These are phyloP conservation scores for Biston stratarius DNA, from an alignment of 2,888 invertebrate genomes.

Conservation along the genomic window DNA sequence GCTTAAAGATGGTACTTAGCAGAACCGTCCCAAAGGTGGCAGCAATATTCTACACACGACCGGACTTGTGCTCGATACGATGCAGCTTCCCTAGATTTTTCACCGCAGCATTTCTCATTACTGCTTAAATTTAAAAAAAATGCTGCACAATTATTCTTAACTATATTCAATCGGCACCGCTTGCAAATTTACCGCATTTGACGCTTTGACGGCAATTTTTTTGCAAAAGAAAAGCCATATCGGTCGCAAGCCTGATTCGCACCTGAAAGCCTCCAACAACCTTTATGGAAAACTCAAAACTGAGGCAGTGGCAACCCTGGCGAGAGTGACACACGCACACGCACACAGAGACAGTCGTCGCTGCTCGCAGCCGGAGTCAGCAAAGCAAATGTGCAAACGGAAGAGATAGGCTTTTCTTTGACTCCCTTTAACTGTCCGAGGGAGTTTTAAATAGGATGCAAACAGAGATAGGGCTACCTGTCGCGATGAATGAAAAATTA, in stretches of 20 bases:
- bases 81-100: no score
- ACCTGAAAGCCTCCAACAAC: constrained; percentile 42
- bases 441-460: constrained; percentile 83
- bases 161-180: constrained; percentile 14
- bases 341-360: constrained; percentile 26
- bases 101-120: no score
- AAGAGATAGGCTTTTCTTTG: constrained; percentile 82
- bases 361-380: constrained; percentile 56
- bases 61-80: no score
- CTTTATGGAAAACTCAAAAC: constrained; percentile 46
- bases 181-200: constrained; percentile 17
- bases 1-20: no score
- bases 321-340: constrained; percentile 29
- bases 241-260: constrained; percentile 42
- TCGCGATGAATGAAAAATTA: constrained; percentile 74
- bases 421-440: constrained; percentile 79
- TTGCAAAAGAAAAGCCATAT: constrained; percentile 31
- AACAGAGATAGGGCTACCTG: constrained; percentile 78
- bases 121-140: not conserved
- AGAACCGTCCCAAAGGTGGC: no score
- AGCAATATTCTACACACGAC: no score
- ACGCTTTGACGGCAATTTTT: constrained; percentile 25
- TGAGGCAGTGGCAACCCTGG: constrained; percentile 60
- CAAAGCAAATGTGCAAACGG: constrained; percentile 80
- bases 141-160: constrained; percentile 9